phyloP scores from a whole-genome alignment of 2,797 vertebrate species.

The Galaxias olidus region DNA sequence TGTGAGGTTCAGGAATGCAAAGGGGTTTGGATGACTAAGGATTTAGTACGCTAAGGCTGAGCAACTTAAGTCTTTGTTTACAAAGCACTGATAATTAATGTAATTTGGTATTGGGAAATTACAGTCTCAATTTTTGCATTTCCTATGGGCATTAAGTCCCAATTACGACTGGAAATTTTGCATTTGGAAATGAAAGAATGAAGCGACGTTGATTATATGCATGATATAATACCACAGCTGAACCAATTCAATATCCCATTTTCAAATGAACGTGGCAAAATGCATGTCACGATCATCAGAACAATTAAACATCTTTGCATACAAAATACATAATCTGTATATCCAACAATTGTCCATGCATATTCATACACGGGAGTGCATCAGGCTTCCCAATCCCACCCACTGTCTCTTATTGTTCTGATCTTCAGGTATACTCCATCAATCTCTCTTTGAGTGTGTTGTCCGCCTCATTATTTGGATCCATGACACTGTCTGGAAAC shows the following conservation, averaged over 20 bases:
- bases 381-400: no score
- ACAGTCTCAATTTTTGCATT: conserved; percentile 61
- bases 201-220: conserved; percentile 58
- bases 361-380: neutral
- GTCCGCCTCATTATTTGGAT: neutral
- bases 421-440: neutral
- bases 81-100: conserved; percentile 64
- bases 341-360: conserved; percentile 4
- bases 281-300: conserved; percentile 20
- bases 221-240: conserved; percentile 29
- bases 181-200: conserved; percentile 57
- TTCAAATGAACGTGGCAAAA: conserved; percentile 34
- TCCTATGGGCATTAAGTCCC: conserved; percentile 69
- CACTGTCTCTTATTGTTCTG: no score
- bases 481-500: neutral
- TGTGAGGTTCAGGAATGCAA: conserved; percentile 51
- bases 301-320: conserved; percentile 23
- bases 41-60: conserved; percentile 40
- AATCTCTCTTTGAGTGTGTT: neutral
- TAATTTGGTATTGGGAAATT: conserved; percentile 65
- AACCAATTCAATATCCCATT: conserved; percentile 27
- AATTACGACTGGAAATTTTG: conserved; percentile 71
- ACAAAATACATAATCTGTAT: conserved; percentile 10
- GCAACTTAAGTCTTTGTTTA: conserved; percentile 66
- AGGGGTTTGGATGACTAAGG: conserved; percentile 53